phyloP scores from a whole-genome alignment of 2,797 vertebrate species.

The Malurus splendens region DNA sequence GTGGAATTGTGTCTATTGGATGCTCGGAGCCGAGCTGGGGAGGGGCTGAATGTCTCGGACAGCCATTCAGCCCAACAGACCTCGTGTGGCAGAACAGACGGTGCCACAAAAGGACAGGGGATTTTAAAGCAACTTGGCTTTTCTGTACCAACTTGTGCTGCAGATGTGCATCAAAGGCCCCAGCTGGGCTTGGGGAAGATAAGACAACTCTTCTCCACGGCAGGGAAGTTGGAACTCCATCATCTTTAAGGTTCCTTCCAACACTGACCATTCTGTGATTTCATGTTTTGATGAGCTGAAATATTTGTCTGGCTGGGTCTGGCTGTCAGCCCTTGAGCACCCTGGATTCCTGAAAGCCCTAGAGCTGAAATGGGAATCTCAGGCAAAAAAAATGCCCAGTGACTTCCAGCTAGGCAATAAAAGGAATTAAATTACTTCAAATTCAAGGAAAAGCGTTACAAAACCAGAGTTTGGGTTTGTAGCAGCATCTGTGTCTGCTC shows the following conservation, averaged over 20 bases:
- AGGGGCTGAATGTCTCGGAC: not conserved
- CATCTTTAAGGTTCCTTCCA: not conserved
- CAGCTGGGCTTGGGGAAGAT: not conserved
- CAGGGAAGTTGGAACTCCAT: not conserved
- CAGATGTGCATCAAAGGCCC: not conserved
- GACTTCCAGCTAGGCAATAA: not conserved
- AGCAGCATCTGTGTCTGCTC: accelerated
- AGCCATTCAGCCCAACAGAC: not conserved
- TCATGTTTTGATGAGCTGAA: not conserved
- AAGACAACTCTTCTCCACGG: not conserved
- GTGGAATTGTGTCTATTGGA: not conserved
- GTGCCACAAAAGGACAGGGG: not conserved
- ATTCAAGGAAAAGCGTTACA: not conserved
- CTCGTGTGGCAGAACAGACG: not conserved
- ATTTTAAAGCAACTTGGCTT: not conserved
- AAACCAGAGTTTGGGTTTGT: not conserved
- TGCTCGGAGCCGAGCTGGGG: not conserved
- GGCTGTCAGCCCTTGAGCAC: not conserved
- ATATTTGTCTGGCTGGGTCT: not conserved
- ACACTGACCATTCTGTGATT: not conserved
- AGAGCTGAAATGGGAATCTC: not conserved
- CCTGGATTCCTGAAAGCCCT: not conserved
- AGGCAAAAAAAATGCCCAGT: not conserved
- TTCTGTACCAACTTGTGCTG: not conserved
- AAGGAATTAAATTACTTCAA: not conserved